A percentile compares a stretch with the other conserved stretches of the same genome.
These are phyloP conservation scores for Lepidothrix coronata DNA, from an alignment of 2,113 vertebrate species.

Conservation along the genomic window DNA sequence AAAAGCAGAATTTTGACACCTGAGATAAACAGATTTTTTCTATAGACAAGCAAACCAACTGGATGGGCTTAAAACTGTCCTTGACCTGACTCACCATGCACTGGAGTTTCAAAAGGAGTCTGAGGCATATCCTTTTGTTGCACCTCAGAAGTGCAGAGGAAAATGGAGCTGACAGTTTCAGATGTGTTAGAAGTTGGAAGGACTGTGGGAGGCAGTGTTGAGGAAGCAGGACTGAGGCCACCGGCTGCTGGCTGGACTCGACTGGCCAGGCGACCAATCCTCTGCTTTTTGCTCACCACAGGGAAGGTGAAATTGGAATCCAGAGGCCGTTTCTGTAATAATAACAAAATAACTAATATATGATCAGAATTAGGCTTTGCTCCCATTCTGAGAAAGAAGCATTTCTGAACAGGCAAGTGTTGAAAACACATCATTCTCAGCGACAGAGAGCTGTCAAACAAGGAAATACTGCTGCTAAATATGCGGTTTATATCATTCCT, in stretches of 20 bases:
- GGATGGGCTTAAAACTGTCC: too few species aligned
- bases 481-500: too few species aligned
- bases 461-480: not conserved
- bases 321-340: constrained; percentile 76
- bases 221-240: constrained; percentile 53
- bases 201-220: constrained; percentile 62
- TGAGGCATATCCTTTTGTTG: constrained; percentile 74
- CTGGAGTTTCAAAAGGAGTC: constrained; percentile 65
- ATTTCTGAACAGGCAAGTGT: not conserved
- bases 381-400: not conserved
- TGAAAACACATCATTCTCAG: not conserved
- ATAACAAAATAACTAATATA: not conserved
- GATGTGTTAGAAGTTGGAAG: constrained; percentile 71
- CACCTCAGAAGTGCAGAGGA: constrained; percentile 86
- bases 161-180: constrained; percentile 78
- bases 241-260: constrained; percentile 69
- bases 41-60: too few species aligned
- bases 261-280: constrained; percentile 82
- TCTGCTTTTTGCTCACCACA: constrained; percentile 83
- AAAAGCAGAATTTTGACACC: constrained; percentile 22
- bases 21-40: too few species aligned
- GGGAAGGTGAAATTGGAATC: constrained; percentile 80
- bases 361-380: not conserved
- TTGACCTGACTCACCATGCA: constrained; percentile 16
- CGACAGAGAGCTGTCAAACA: not conserved